These are phyloP conservation scores for Archips crataeganus DNA, from an alignment of 2,888 invertebrate genomes.

Conservation along the genomic window DNA sequence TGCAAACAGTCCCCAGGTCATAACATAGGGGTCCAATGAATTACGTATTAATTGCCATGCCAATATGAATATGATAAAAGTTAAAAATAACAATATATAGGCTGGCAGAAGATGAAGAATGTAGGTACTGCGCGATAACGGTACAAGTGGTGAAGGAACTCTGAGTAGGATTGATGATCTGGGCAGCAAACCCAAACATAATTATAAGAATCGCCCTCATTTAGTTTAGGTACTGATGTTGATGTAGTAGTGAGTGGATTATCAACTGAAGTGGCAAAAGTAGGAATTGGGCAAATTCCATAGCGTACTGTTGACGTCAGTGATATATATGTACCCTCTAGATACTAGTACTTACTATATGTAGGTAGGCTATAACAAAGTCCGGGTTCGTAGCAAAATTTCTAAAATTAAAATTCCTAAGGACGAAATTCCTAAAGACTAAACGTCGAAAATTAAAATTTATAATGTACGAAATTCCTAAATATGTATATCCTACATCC, in stretches of 20 bases:
- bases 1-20: conserved; percentile 6
- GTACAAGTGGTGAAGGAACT: conserved; percentile 26
- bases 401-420: too few relatives aligned
- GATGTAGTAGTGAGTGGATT: neutral
- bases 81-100: conserved; percentile 18
- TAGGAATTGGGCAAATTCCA: neutral
- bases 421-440: too few relatives aligned
- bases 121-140: conserved; percentile 13
- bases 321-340: neutral
- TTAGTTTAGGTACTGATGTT: neutral
- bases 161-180: conserved; percentile 1
- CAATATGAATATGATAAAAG: conserved; percentile 21
- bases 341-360: too few relatives aligned
- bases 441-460: too few relatives aligned
- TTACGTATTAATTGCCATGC: conserved; percentile 24
- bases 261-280: neutral
- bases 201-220: conserved; percentile 20
- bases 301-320: neutral
- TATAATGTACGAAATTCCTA: too few relatives aligned
- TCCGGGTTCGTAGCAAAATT: too few relatives aligned
- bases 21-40: conserved; percentile 15
- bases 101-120: conserved; percentile 4
- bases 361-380: too few relatives aligned
- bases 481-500: too few relatives aligned
- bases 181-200: conserved; percentile 17